Evolutionary conservation across 2,797 vertebrate species (phyloP).

Genomic region (Sebastolobus alascanus): DNA sequence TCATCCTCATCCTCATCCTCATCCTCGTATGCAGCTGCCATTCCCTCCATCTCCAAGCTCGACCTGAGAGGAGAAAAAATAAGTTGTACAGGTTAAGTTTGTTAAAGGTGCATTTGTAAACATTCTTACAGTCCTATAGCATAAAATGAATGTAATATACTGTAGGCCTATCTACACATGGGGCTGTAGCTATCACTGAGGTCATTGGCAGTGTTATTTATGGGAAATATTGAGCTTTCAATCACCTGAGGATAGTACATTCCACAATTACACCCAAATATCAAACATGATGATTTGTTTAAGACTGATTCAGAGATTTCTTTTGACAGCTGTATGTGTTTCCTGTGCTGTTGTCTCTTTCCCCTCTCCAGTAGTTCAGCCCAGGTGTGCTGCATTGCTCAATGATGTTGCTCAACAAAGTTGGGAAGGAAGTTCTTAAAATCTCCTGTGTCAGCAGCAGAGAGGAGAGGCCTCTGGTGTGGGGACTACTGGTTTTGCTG

Average conservation of each 20-base stretch:
- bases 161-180: background rate
- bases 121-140: background rate
- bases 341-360: no score
- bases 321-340: background rate
- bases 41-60: constrained; percentile 43
- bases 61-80: constrained; percentile 30
- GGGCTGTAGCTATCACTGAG: background rate
- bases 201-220: background rate
- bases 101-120: background rate
- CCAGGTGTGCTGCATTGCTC: no score
- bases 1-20: constrained; percentile 32
- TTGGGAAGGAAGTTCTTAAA: no score
- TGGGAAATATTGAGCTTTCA: background rate
- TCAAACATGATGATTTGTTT: background rate
- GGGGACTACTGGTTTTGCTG: no score
- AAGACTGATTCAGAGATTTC: background rate
- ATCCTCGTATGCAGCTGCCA: background rate
- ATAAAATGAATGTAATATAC: background rate
- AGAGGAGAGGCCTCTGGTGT: no score
- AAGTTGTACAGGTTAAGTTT: background rate
- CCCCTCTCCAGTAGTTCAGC: no score
- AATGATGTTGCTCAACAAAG: no score
- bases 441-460: no score
- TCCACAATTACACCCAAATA: background rate
- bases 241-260: background rate